Evolutionary conservation across 2,797 vertebrate genomes (phyloP).

Genomic region (Oreortyx pictus): DNA sequence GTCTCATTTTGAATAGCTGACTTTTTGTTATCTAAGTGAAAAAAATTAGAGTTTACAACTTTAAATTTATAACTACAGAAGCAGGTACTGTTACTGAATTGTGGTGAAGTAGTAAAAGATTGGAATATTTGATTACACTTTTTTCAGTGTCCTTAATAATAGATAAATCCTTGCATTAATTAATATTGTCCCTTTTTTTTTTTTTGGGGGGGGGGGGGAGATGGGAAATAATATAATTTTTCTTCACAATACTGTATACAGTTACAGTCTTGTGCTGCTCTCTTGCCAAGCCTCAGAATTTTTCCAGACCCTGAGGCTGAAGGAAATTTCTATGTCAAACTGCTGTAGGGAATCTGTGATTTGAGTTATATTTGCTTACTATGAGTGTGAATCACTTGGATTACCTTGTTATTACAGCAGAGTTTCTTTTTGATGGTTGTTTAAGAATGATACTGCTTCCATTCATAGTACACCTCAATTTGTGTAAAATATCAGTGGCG

Average conservation of each 20-base stretch:
- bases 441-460: not conserved
- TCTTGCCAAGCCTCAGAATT: slow-evolving; percentile 15
- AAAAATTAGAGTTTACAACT: not conserved
- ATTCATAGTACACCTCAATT: not conserved
- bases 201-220: not conserved
- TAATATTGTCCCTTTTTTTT: not conserved
- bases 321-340: not conserved
- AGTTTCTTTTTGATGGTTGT: not conserved
- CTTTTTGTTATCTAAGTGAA: not conserved
- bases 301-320: slow-evolving; percentile 25
- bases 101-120: not conserved
- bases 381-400: not conserved
- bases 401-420: not conserved
- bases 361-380: not conserved
- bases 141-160: not conserved
- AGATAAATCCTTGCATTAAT: not conserved
- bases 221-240: not conserved
- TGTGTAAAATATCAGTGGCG: not conserved
- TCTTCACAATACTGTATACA: not conserved
- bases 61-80: not conserved
- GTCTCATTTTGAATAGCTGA: not conserved
- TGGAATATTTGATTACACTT: not conserved
- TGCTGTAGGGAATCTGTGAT: not conserved
- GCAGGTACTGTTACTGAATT: not conserved
- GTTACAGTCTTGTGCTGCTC: not conserved